phyloP scores from a whole-genome alignment of 2,113 vertebrate species.

The Macaca mulatta region DNA sequence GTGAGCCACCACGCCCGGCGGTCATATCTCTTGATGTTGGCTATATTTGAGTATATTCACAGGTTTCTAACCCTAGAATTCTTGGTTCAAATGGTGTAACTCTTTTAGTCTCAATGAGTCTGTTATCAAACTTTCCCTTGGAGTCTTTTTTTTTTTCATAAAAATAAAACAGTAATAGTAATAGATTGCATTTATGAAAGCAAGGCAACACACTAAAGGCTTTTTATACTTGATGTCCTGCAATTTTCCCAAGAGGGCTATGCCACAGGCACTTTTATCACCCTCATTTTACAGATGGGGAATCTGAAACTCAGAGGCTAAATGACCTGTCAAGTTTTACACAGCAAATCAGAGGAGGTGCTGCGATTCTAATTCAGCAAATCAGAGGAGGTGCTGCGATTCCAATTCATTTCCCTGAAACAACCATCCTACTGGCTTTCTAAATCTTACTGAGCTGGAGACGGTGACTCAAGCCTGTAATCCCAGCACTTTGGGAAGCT shows the following conservation, averaged over 20 bases:
- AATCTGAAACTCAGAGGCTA: background rate
- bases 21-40: background rate
- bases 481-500: too few species aligned
- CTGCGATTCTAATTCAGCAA: background rate
- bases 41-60: background rate
- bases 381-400: background rate
- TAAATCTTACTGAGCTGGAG: background rate
- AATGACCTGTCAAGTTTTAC: background rate
- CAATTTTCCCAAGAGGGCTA: fast-evolving
- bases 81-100: background rate
- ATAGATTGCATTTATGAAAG: background rate
- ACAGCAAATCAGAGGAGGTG: background rate
- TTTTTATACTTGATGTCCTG: background rate
- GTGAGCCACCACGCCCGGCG: fast-evolving
- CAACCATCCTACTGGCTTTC: fast-evolving
- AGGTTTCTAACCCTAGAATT: background rate
- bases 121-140: background rate
- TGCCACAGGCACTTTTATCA: background rate
- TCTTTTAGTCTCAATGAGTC: background rate
- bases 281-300: background rate
- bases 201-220: fast-evolving
- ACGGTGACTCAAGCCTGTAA: too few species aligned
- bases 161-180: background rate
- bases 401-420: background rate
- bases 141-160: background rate